phyloP scores from a whole-genome alignment of 64 coral and sea anemone genomes.

The Cladopsammia gracilis region DNA sequence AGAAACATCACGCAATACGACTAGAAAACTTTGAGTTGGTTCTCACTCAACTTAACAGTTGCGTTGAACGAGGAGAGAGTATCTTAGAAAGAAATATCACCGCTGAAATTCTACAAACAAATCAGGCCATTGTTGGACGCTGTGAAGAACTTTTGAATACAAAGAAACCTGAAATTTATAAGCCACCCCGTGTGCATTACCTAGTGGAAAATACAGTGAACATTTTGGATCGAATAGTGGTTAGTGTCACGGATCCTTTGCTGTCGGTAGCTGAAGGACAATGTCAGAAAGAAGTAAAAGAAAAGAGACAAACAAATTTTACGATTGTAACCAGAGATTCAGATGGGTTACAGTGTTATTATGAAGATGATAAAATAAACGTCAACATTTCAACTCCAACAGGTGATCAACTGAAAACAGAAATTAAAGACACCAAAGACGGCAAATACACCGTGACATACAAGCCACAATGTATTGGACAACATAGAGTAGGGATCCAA shows the following conservation, averaged over 20 bases:
- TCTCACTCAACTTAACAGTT: not conserved
- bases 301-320: not conserved
- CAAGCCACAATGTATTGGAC: not conserved
- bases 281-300: not conserved
- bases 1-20: constrained; percentile 6
- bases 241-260: not conserved
- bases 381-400: not conserved
- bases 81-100: not conserved
- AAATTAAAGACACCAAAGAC: not conserved
- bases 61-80: not conserved
- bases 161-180: not conserved
- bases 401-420: not conserved
- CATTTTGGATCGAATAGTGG: not conserved
- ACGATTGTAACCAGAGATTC: constrained; percentile 1
- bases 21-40: constrained; percentile 2
- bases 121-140: not conserved
- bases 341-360: not conserved
- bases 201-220: not conserved
- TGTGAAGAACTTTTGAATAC: not conserved
- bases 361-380: not conserved
- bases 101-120: not conserved
- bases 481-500: not conserved
- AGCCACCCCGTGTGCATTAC: not conserved
- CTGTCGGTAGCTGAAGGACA: too few relatives aligned
- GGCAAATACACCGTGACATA: constrained; percentile 12